A percentile compares a stretch with the other conserved stretches of the same genome.
Conservation (phyloP, 2,888 invertebrate genomes). For the Adineta ricciae region DNA sequence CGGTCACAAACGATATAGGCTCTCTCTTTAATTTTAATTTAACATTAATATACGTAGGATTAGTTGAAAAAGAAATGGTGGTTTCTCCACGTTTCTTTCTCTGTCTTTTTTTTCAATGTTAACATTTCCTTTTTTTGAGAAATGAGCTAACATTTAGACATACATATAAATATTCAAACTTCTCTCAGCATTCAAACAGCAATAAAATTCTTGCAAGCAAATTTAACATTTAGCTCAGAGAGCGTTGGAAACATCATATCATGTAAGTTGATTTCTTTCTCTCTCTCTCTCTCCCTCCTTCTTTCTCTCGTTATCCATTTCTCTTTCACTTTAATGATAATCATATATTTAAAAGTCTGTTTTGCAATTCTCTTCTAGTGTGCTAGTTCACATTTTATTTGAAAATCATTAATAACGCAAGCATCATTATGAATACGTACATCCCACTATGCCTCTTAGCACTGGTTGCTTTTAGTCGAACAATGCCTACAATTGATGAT, state of each 20-base stretch:
- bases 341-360: not conserved
- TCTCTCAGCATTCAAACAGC: not conserved
- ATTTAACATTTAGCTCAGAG: not conserved
- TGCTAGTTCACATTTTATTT: not conserved
- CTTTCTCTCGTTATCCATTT: no score
- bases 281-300: not conserved
- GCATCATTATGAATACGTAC: not conserved
- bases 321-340: not conserved
- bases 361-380: not conserved
- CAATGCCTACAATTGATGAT: not conserved
- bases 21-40: no score
- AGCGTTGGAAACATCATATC: not conserved
- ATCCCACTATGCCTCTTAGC: not conserved
- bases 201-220: not conserved
- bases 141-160: not conserved
- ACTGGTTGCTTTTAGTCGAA: not conserved
- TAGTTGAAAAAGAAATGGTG: no score
- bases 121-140: not conserved
- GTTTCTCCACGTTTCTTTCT: not conserved
- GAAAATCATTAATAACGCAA: not conserved
- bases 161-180: not conserved
- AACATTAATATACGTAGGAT: no score
- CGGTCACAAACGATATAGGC: no score
- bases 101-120: not conserved
- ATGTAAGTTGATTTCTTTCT: not conserved